A percentile compares a stretch with the other conserved stretches of the same genome.
These are phyloP conservation scores for Pentamera pediparva DNA, from an alignment of 53 echinoderm and acorn worm genomes.

Conservation along the genomic window DNA sequence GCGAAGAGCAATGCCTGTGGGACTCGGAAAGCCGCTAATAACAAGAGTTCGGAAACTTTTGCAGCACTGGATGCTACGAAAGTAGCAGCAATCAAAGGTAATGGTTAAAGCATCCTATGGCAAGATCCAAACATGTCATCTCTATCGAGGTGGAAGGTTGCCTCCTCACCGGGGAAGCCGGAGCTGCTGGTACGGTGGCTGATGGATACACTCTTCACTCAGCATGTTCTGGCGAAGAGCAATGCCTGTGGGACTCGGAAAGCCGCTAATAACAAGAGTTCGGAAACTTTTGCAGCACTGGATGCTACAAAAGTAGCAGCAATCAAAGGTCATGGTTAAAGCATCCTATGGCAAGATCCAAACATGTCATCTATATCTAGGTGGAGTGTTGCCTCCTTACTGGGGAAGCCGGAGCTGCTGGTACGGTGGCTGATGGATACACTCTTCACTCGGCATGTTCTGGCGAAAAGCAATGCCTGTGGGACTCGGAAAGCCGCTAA, in stretches of 20 bases:
- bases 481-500: background rate
- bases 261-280: slow-evolving; percentile 1
- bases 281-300: background rate
- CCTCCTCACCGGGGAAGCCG: background rate
- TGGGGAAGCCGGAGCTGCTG: slow-evolving; percentile 1
- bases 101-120: too few species aligned
- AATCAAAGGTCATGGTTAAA: slow-evolving; percentile 17
- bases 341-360: too few species aligned
- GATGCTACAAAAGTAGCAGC: background rate
- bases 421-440: background rate
- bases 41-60: too few species aligned
- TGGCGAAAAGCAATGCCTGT: slow-evolving; percentile 7
- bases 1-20: too few species aligned
- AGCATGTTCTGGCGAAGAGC: slow-evolving; percentile 5
- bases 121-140: too few species aligned
- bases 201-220: background rate
- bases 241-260: background rate
- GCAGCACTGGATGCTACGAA: too few species aligned
- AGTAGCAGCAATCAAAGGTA: too few species aligned
- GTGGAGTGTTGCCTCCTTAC: background rate
- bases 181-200: background rate
- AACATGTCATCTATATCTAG: too few species aligned
- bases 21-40: too few species aligned
- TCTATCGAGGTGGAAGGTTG: too few species aligned
- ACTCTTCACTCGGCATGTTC: background rate